Base-by-base conservation (phyloP, 2,797 vertebrate genomes). In the Neomorphus geoffroyi region DNA sequence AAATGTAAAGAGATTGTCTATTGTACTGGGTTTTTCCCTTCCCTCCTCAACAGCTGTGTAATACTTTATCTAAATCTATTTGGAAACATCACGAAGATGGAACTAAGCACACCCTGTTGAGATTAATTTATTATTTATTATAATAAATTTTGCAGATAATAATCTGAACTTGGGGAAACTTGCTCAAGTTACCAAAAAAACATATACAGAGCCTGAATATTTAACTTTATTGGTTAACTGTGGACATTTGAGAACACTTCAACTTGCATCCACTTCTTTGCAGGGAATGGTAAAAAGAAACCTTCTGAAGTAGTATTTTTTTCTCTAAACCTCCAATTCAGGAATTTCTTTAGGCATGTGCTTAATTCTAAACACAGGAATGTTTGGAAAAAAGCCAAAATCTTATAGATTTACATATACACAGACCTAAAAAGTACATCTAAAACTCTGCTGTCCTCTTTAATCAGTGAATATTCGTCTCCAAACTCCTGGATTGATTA, bases 21-120 rank as follows among this genome's bases (percentile, higher is more conserved):
- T n/a, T 95, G 51, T 88, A 26, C 19, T 45, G 73, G 51, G 18
- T 88, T 87, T 65, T 43, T 37, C 8, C 15, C 83, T 85, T 16
- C 39, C 26, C 83, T 78, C 58, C 88, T 88, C 93, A 88, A 91
- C 92, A 97, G 96, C 96, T 96, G 97, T 83, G 96, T 84, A 91
- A 24, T 28, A 92, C 65, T 94, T 96, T 90, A 91, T 66, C 88
- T 90, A 95, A 97, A 85, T 7, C 16, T 51, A 74, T 74, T 27
- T 79, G 79, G 78, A 93, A 96, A 84, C 3, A 1, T 79, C 86
- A 86, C 7, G 35, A 67, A 82, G 71, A 80, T 2, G 27, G 86
- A 73, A 86, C 19, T 75, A 54, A 71, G 67, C 11, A 65, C 9
- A 57, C 11, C 69, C 56, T 18, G 28, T 11, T 33, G 72, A 46